Conservation (phyloP, 2,888 invertebrate species). For the Labia minor region DNA sequence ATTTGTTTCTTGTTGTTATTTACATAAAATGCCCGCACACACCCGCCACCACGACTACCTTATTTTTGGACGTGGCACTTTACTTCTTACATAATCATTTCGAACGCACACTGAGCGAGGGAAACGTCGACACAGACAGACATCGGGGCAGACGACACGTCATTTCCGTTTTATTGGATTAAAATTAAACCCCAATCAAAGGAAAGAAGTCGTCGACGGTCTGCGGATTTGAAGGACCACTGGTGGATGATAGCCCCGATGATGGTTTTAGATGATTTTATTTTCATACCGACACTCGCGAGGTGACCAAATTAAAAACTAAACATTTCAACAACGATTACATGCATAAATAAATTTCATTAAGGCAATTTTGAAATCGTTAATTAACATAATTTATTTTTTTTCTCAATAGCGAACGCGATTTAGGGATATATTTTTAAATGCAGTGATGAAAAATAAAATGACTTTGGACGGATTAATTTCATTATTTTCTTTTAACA, state of each 20-base stretch:
- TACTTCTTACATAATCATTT: background rate
- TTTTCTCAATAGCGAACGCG: background rate
- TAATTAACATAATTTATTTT: background rate
- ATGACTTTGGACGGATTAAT: too few relatives aligned
- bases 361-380: slow-evolving; percentile 7
- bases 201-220: background rate
- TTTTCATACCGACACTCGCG: background rate
- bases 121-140: background rate
- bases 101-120: background rate
- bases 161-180: slow-evolving; percentile 1
- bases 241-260: background rate
- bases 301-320: background rate
- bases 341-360: slow-evolving; percentile 1
- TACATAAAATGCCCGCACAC: background rate
- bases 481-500: too few relatives aligned
- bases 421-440: background rate
- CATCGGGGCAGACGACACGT: slow-evolving; percentile 13
- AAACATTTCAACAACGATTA: slow-evolving; percentile 13
- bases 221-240: too few relatives aligned
- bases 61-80: background rate
- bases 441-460: background rate
- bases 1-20: slow-evolving; percentile 13
- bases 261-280: background rate
- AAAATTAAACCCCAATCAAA: slow-evolving; percentile 13
- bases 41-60: background rate